phyloP scores from a whole-genome alignment of 2,113 vertebrate species.

The Tragelaphus imberbis region DNA sequence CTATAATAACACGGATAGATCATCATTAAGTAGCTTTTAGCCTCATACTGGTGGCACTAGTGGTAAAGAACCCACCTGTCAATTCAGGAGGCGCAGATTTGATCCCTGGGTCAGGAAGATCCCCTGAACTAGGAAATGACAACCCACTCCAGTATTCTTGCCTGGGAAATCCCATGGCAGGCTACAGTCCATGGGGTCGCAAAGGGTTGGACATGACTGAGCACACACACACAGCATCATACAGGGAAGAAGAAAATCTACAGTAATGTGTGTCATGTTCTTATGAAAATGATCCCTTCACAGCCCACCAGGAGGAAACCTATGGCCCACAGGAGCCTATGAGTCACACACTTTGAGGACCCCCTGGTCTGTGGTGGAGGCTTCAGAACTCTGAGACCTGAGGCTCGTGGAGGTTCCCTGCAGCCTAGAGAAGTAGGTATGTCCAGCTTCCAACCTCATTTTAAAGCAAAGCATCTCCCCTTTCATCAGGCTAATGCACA shows the following conservation, averaged over 20 bases:
- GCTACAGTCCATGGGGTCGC: not conserved
- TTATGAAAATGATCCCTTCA: constrained; percentile 9
- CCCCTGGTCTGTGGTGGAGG: not conserved
- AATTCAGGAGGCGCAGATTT: not conserved
- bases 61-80: not conserved
- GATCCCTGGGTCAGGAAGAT: not conserved
- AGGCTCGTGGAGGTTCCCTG: not conserved
- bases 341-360: not conserved
- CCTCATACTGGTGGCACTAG: not conserved
- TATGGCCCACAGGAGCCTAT: not conserved
- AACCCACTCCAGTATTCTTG: not conserved
- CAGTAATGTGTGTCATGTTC: not conserved
- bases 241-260: not conserved
- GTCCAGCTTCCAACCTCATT: not conserved
- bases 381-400: not conserved
- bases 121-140: not conserved
- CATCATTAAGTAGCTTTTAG: not conserved
- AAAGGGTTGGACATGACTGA: not conserved
- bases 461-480: not conserved
- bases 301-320: not conserved
- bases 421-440: not conserved
- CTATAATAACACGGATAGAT: not conserved
- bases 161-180: not conserved
- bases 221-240: not conserved
- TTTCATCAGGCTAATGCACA: not conserved